Evolutionary conservation across 2,888 invertebrate genomes (phyloP).

Genomic region (Thysanoteuthis rhombus): DNA sequence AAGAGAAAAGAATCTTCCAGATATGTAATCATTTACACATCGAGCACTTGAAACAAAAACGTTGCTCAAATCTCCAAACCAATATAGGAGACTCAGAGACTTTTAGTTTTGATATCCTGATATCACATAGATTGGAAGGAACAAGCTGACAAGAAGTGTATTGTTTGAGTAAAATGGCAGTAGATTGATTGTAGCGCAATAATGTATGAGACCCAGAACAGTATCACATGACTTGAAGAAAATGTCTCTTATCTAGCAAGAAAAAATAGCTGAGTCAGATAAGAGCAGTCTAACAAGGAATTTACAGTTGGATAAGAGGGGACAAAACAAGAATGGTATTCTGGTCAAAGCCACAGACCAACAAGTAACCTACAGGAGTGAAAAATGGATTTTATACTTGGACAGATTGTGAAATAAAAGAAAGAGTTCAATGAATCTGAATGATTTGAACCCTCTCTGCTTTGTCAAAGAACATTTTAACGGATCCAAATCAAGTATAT

Average conservation of each 20-base stretch:
- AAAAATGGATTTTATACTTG: background rate
- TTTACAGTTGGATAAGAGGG: background rate
- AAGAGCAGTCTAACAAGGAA: background rate
- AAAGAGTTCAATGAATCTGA: background rate
- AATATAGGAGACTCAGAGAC: no score
- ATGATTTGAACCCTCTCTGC: background rate
- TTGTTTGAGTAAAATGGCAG: background rate
- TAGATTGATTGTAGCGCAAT: background rate
- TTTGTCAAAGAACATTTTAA: background rate
- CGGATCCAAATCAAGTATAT: background rate
- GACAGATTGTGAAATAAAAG: background rate
- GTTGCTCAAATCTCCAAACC: no score
- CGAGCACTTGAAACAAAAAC: no score
- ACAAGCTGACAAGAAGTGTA: background rate
- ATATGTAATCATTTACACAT: no score
- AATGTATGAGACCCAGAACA: background rate
- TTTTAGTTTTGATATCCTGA: background rate
- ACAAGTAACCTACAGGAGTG: background rate
- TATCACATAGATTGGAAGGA: background rate
- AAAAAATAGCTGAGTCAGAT: background rate
- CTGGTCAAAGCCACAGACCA: background rate
- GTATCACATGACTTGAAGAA: background rate
- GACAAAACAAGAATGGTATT: background rate
- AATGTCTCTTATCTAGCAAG: background rate
- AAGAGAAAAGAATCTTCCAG: no score